A percentile compares a stretch with the other conserved stretches of the same genome.
Conservation (phyloP, 2,888 invertebrate species). For the Megalurothrips usitatus region DNA sequence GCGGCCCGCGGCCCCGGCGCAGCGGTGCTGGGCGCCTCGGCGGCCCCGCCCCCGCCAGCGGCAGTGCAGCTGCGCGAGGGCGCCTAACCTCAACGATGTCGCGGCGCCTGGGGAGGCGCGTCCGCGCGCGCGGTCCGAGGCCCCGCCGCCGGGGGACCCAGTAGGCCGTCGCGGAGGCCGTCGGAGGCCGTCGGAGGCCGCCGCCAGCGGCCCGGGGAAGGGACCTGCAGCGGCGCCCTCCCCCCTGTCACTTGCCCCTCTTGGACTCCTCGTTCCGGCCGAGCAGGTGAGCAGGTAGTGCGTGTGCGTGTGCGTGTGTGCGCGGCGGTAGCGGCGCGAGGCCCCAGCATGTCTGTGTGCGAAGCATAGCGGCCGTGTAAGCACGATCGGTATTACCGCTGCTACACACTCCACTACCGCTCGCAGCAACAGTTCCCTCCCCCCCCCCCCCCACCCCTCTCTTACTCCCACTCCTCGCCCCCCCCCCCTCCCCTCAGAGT, state of each 20-base stretch:
- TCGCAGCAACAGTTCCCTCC: not conserved
- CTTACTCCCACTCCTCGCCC: constrained; percentile 22
- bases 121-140: not conserved
- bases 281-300: not conserved
- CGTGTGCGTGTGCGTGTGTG: no score
- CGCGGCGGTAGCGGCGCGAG: no score
- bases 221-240: not conserved
- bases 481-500: constrained; percentile 19
- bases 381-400: not conserved
- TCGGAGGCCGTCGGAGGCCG: not conserved
- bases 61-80: not conserved
- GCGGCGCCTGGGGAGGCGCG: not conserved
- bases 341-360: constrained; percentile 8
- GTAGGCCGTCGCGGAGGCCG: not conserved
- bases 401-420: not conserved
- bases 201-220: not conserved
- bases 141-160: not conserved
- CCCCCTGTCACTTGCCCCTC: not conserved
- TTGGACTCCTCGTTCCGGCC: not conserved
- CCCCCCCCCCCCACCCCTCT: constrained; percentile 10
- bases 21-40: not conserved
- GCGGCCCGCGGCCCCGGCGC: not conserved
- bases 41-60: not conserved
- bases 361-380: not conserved
- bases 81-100: not conserved